These are phyloP conservation scores for Eriocheir sinensis DNA, from an alignment of 1,140 invertebrate species.

Conservation along the genomic window DNA sequence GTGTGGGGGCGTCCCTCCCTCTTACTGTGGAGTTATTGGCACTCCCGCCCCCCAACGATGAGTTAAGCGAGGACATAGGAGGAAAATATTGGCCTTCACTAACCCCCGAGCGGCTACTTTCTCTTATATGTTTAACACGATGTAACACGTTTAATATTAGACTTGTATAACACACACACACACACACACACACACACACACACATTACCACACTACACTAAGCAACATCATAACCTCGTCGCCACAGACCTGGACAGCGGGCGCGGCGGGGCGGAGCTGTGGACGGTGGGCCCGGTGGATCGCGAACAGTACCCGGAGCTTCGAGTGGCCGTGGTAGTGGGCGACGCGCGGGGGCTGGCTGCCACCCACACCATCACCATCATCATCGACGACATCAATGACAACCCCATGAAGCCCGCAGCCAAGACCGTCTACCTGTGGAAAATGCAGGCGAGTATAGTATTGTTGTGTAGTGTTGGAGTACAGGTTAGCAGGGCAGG, in stretches of 20 bases:
- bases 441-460: neutral
- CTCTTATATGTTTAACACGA: too few relatives aligned
- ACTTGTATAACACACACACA: too few relatives aligned
- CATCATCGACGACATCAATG: conserved; percentile 35
- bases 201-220: too few relatives aligned
- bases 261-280: conserved; percentile 6
- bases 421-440: conserved; percentile 35
- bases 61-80: too few relatives aligned
- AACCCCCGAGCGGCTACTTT: too few relatives aligned
- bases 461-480: too few relatives aligned
- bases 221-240: too few relatives aligned
- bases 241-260: conserved; percentile 52
- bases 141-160: too few relatives aligned
- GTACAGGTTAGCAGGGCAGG: too few relatives aligned
- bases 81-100: too few relatives aligned
- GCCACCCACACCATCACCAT: conserved; percentile 32
- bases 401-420: conserved; percentile 36
- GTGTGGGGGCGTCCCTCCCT: neutral
- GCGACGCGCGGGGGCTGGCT: neutral
- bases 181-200: too few relatives aligned
- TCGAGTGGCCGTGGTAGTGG: neutral
- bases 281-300: neutral
- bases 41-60: neutral
- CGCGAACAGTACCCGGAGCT: conserved; percentile 32
- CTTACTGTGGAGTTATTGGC: neutral